Evolutionary conservation across 2,888 invertebrate genomes (phyloP).

Genomic region (Ennomos erosarius): DNA sequence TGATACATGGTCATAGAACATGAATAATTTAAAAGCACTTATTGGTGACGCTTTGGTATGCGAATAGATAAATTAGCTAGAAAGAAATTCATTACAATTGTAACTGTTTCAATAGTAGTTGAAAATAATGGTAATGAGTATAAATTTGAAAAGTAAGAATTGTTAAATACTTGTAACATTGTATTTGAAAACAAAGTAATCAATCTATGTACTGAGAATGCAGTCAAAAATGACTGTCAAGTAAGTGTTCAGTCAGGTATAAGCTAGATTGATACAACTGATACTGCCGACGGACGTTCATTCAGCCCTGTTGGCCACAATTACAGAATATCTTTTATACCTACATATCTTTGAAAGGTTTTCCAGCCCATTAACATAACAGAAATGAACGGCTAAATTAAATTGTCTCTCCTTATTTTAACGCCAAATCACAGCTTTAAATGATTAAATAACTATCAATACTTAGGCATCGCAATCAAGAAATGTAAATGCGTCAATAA

Average conservation of each 20-base stretch:
- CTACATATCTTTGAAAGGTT: constrained; percentile 64
- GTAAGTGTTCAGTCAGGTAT: constrained; percentile 54
- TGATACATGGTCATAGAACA: no score
- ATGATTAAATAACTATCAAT: constrained; percentile 46
- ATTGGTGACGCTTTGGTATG: neutral
- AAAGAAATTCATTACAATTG: neutral
- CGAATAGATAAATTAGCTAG: neutral
- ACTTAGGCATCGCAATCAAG: constrained; percentile 54
- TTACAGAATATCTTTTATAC: constrained; percentile 70
- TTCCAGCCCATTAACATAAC: constrained; percentile 76
- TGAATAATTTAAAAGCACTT: neutral
- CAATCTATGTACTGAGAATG: constrained; percentile 58
- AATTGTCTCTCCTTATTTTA: constrained; percentile 67
- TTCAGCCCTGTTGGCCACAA: constrained; percentile 62
- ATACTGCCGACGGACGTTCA: constrained; percentile 58
- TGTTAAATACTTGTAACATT: constrained; percentile 45
- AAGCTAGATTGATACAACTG: constrained; percentile 67
- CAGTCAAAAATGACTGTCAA: constrained; percentile 62
- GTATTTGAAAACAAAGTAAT: constrained; percentile 49
- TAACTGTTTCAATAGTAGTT: constrained; percentile 17
- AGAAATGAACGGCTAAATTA: constrained; percentile 76
- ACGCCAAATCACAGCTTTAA: constrained; percentile 49
- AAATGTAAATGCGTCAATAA: constrained; percentile 57
- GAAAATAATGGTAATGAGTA: constrained; percentile 20
- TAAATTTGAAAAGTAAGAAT: constrained; percentile 32